Conservation (phyloP, 2,797 vertebrate genomes). For the Acrossocheilus wenchowensis region DNA sequence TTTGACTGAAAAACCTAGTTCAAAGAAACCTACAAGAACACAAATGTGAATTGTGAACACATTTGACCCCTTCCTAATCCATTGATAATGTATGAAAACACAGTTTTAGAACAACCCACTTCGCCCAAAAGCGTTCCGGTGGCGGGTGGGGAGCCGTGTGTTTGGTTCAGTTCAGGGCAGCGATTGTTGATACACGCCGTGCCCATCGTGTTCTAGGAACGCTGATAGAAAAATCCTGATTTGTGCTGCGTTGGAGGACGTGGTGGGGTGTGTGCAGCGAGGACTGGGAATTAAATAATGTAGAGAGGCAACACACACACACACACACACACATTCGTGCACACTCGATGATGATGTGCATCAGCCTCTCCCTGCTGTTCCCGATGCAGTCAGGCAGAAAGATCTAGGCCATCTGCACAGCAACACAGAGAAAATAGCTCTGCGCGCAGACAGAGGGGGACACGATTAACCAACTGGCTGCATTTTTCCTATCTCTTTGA, state of each 20-base stretch:
- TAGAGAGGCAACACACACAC: constrained; percentile 46
- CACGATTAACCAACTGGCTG: constrained; percentile 60
- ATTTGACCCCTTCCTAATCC: background rate
- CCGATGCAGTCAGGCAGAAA: constrained; percentile 74
- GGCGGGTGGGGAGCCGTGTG: background rate
- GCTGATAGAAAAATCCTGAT: constrained; percentile 37
- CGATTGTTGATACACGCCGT: background rate
- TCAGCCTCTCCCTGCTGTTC: constrained; percentile 61
- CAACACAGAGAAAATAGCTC: constrained; percentile 70
- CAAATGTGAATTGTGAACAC: background rate
- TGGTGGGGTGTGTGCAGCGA: constrained; percentile 24
- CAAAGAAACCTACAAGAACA: background rate
- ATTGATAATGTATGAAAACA: constrained; percentile 7
- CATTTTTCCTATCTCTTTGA: constrained; percentile 33
- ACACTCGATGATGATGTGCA: constrained; percentile 51
- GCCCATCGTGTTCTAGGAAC: constrained; percentile 37
- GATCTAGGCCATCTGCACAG: constrained; percentile 76
- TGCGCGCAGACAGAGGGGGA: constrained; percentile 58
- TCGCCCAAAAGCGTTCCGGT: background rate
- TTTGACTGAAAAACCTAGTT: constrained; percentile 24
- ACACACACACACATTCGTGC: constrained; percentile 39
- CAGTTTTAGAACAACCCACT: background rate
- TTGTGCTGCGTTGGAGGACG: constrained; percentile 28
- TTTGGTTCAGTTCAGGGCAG: constrained; percentile 25
- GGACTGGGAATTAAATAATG: constrained; percentile 59